A percentile compares a stretch with the other conserved stretches of the same genome.
Conservation (phyloP, 2,113 vertebrate genomes). For the Apaloderma vittatum region DNA sequence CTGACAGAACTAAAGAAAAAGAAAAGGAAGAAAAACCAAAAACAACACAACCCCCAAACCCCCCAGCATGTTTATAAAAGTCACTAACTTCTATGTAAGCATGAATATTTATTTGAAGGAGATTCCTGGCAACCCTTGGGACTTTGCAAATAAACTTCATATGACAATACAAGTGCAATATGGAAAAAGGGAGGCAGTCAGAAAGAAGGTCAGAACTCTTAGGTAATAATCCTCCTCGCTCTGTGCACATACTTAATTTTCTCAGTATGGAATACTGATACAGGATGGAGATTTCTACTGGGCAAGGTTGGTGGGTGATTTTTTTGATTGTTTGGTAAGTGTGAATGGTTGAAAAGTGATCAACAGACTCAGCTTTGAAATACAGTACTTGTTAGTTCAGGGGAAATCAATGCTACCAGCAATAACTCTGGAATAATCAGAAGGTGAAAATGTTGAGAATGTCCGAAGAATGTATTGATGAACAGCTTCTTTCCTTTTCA, state of each 20-base stretch:
- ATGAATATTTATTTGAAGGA: not conserved
- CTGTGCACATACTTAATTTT: not conserved
- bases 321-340: not conserved
- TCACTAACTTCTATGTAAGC: not conserved
- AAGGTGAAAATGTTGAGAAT: not conserved
- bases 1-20: not conserved
- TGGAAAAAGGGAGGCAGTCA: not conserved
- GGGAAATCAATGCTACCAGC: not conserved
- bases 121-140: not conserved
- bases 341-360: not conserved
- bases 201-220: not conserved
- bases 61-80: not conserved
- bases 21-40: not conserved
- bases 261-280: not conserved
- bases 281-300: not conserved
- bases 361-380: not conserved
- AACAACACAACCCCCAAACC: too few species aligned
- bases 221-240: not conserved
- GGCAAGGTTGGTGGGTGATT: not conserved
- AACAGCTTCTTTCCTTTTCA: not conserved
- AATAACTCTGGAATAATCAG: not conserved
- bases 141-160: conserved; percentile 13
- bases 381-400: not conserved
- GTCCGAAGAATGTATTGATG: rapidly evolving
- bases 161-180: not conserved